Conservation (phyloP, 2,888 invertebrate species). For the Morpho achilles region DNA sequence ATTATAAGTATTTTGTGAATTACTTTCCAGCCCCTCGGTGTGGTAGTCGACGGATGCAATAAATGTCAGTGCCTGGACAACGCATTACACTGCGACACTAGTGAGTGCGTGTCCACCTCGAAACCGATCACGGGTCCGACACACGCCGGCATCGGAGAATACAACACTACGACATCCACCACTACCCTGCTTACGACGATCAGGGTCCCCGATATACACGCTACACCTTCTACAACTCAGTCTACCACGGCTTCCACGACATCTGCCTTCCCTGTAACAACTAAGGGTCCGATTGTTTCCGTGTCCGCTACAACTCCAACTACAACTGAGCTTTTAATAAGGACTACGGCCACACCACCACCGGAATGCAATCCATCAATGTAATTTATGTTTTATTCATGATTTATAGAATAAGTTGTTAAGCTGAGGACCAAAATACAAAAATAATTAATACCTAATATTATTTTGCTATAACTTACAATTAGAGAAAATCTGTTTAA, state of each 20-base stretch:
- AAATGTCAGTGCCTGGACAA: slow-evolving; percentile 91
- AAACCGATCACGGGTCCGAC: slow-evolving; percentile 37
- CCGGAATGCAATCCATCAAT: slow-evolving; percentile 53
- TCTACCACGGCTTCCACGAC: slow-evolving; percentile 13
- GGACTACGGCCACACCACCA: slow-evolving; percentile 58
- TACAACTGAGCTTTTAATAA: slow-evolving; percentile 18
- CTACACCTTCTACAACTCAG: slow-evolving; percentile 9
- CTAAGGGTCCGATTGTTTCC: slow-evolving; percentile 6
- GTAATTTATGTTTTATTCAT: slow-evolving; percentile 36
- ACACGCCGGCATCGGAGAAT: slow-evolving; percentile 36
- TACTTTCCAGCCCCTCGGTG: slow-evolving; percentile 82
- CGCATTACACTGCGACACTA: slow-evolving; percentile 83
- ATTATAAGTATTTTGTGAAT: not conserved
- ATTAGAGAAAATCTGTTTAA: too few relatives aligned
- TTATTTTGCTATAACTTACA: too few relatives aligned
- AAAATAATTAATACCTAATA: too few relatives aligned
- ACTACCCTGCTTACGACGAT: slow-evolving; percentile 9
- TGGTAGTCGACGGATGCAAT: slow-evolving; percentile 81
- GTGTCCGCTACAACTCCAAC: slow-evolving; percentile 16
- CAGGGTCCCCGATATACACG: slow-evolving; percentile 8
- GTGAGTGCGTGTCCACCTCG: slow-evolving; percentile 57
- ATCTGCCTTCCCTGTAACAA: slow-evolving; percentile 6
- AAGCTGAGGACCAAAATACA: too few relatives aligned
- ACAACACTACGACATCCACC: slow-evolving; percentile 9
- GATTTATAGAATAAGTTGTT: not conserved